These are phyloP conservation scores for Spea multiplicata DNA, from an alignment of 2,113 vertebrate species.

Conservation along the genomic window DNA sequence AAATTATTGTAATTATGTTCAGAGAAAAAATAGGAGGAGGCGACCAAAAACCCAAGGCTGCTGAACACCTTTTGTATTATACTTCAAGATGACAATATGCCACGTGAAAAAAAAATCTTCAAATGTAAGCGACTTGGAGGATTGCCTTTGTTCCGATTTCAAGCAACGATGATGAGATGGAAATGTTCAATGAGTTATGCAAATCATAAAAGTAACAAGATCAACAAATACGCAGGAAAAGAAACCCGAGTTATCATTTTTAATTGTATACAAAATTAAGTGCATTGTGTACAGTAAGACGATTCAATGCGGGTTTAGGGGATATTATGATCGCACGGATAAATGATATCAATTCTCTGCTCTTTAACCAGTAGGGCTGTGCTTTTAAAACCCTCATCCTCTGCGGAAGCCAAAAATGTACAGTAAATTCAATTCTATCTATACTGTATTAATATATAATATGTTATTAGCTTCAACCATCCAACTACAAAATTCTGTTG, in stretches of 20 bases:
- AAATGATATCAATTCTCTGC: neutral
- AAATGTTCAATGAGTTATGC: neutral
- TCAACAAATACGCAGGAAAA: neutral
- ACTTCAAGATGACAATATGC: slow-evolving; percentile 7
- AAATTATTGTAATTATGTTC: slow-evolving; percentile 35
- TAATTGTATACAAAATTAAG: neutral
- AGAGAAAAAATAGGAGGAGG: slow-evolving; percentile 3
- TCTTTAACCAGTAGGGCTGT: no score
- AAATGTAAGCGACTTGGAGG: neutral
- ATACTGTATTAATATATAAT: no score
- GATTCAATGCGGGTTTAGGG: neutral
- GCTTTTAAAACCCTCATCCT: no score
- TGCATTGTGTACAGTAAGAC: neutral
- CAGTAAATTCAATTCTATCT: no score
- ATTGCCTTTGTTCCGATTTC: neutral
- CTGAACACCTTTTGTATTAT: slow-evolving; percentile 20
- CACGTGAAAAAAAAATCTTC: neutral
- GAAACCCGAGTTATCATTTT: neutral
- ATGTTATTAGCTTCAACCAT: no score
- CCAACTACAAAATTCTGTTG: no score
- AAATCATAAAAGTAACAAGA: neutral
- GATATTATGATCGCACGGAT: neutral
- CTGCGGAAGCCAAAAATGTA: no score
- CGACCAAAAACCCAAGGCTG: neutral
- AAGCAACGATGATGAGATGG: neutral